These are phyloP conservation scores for Knipowitschia caucasica DNA, from an alignment of 2,797 vertebrate genomes.

Conservation along the genomic window DNA sequence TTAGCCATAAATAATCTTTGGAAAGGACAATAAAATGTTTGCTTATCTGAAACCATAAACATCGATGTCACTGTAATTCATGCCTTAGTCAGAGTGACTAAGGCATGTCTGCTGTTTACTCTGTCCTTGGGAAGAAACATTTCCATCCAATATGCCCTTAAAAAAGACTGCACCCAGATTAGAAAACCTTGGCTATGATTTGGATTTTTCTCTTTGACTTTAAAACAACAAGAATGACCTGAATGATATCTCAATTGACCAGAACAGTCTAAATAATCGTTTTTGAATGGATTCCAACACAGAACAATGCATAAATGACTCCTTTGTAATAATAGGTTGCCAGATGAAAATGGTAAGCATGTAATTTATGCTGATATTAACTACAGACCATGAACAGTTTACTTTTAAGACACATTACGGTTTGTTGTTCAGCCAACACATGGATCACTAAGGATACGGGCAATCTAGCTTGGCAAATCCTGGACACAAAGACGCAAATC, in stretches of 20 bases:
- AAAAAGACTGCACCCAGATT: conserved; percentile 30
- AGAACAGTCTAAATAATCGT: conserved; percentile 21
- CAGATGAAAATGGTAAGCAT: conserved; percentile 28
- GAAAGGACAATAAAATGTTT: conserved; percentile 33
- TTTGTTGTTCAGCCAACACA: conserved; percentile 51
- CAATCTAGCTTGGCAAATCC: conserved; percentile 62
- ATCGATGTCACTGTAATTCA: conserved; percentile 29
- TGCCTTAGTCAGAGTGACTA: conserved; percentile 46
- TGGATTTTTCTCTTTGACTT: conserved; percentile 20
- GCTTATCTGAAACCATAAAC: conserved; percentile 29
- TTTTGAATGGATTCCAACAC: conserved; percentile 8
- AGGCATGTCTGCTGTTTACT: conserved; percentile 44
- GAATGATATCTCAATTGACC: conserved; percentile 22
- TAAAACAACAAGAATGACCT: neutral
- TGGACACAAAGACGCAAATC: conserved; percentile 58
- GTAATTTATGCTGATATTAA: conserved; percentile 37
- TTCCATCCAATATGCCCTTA: conserved; percentile 24
- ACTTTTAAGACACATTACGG: conserved; percentile 16
- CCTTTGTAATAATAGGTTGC: conserved; percentile 17
- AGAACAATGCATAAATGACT: conserved; percentile 9
- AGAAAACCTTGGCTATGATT: conserved; percentile 16
- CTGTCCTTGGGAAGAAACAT: conserved; percentile 34
- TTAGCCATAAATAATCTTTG: conserved; percentile 36
- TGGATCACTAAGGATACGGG: conserved; percentile 55
- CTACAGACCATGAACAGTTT: conserved; percentile 38